Evolutionary conservation across 1,140 invertebrate species (phyloP).

Genomic region (Cylas formicarius): DNA sequence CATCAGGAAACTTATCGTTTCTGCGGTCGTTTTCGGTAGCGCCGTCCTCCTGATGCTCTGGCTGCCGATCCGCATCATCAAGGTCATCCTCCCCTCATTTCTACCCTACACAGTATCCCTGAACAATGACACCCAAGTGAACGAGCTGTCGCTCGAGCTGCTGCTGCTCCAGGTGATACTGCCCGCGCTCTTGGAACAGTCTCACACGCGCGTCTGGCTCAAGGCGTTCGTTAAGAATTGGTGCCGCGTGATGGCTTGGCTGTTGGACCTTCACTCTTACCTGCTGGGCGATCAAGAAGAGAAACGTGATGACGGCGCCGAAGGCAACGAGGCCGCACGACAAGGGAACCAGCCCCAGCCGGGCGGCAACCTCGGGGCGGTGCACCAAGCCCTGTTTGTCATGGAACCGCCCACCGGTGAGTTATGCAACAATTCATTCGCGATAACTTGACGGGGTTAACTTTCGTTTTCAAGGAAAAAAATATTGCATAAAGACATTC

Average conservation of each 20-base stretch:
- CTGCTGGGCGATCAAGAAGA: conserved; percentile 61
- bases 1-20: conserved; percentile 80
- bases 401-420: conserved; percentile 52
- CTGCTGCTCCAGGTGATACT: conserved; percentile 92
- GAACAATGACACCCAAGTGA: conserved; percentile 71
- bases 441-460: neutral
- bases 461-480: neutral
- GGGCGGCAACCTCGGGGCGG: conserved; percentile 56
- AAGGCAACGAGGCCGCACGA: conserved; percentile 24
- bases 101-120: conserved; percentile 87
- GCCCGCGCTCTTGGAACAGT: conserved; percentile 92
- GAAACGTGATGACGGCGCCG: conserved; percentile 20
- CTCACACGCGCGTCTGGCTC: conserved; percentile 87
- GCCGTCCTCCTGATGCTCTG: conserved; percentile 94
- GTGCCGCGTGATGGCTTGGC: conserved; percentile 80
- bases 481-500: too few relatives aligned
- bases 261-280: conserved; percentile 84
- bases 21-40: conserved; percentile 92
- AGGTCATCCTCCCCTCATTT: conserved; percentile 75
- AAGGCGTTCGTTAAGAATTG: conserved; percentile 81
- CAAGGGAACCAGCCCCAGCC: conserved; percentile 28
- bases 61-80: conserved; percentile 86
- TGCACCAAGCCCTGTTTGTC: conserved; percentile 73
- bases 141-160: conserved; percentile 89
- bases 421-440: conserved; percentile 2